phyloP scores from a whole-genome alignment of 2,797 vertebrate genomes.

The Melanotaenia boesemani region DNA sequence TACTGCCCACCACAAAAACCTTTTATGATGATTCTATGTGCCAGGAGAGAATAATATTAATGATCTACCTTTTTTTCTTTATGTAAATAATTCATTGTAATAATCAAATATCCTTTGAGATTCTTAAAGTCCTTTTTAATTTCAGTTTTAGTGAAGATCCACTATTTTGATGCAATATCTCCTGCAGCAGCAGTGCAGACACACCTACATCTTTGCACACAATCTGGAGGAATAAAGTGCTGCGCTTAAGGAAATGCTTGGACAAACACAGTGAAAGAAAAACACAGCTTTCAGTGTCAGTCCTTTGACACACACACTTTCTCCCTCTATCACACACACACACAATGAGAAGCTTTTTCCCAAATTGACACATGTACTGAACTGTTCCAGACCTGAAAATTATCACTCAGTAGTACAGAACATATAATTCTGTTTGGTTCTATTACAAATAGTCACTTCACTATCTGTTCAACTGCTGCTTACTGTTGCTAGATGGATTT shows the following conservation, averaged over 20 bases:
- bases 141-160: not conserved
- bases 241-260: slow-evolving; percentile 12
- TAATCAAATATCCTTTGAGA: not conserved
- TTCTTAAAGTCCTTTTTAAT: not conserved
- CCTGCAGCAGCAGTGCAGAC: not conserved
- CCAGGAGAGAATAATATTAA: not conserved
- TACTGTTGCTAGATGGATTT: not conserved
- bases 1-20: not conserved
- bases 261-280: slow-evolving; percentile 17
- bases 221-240: not conserved
- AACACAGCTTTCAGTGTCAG: slow-evolving; percentile 2
- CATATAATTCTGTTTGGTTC: not conserved
- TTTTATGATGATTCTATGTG: not conserved
- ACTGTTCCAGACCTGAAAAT: slow-evolving; percentile 6
- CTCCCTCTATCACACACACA: not conserved
- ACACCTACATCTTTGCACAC: not conserved
- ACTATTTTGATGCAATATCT: not conserved
- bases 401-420: slow-evolving; percentile 17
- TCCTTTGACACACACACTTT: slow-evolving; percentile 7
- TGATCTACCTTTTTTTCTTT: not conserved
- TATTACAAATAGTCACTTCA: not conserved
- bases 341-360: not conserved
- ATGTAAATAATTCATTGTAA: not conserved
- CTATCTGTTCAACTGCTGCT: slow-evolving; percentile 3
- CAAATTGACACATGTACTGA: not conserved